A percentile compares a stretch with the other conserved stretches of the same genome.
Evolutionary conservation across 2,888 invertebrate species (phyloP).

Genomic region (Branchellion lobata): DNA sequence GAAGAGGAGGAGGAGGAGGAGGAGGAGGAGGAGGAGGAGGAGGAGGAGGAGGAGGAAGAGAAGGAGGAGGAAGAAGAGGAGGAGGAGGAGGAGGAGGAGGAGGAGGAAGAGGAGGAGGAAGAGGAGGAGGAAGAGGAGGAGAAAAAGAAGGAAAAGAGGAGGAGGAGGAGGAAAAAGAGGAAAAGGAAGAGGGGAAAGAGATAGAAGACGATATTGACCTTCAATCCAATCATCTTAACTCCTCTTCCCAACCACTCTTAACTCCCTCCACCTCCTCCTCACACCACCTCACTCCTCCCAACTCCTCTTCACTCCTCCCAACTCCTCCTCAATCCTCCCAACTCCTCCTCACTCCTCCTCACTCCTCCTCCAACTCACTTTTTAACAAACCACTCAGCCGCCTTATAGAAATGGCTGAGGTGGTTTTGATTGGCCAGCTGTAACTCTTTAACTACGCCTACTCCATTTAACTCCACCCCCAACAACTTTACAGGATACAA

Average conservation of each 20-base stretch:
- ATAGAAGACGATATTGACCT: no score
- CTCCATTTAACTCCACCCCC: slow-evolving; percentile 57
- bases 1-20: background rate
- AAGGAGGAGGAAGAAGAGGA: background rate
- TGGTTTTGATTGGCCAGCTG: slow-evolving; percentile 73
- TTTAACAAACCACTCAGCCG: slow-evolving; percentile 86
- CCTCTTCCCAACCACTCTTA: no score
- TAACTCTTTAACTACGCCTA: slow-evolving; percentile 59
- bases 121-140: no score
- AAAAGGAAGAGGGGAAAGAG: no score
- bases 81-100: background rate
- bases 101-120: background rate
- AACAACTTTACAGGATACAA: slow-evolving; percentile 34
- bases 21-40: background rate
- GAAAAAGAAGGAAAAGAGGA: no score
- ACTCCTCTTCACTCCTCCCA: no score
- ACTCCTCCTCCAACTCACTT: slow-evolving; percentile 59
- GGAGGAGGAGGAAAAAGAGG: no score
- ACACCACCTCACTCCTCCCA: no score
- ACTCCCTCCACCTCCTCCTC: no score
- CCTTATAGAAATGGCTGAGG: slow-evolving; percentile 83
- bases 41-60: background rate
- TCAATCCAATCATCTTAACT: no score
- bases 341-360: no score
- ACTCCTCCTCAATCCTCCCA: no score